Conservation (phyloP, 2,113 vertebrate genomes). For the Sinocyclocheilus anophthalmus region DNA sequence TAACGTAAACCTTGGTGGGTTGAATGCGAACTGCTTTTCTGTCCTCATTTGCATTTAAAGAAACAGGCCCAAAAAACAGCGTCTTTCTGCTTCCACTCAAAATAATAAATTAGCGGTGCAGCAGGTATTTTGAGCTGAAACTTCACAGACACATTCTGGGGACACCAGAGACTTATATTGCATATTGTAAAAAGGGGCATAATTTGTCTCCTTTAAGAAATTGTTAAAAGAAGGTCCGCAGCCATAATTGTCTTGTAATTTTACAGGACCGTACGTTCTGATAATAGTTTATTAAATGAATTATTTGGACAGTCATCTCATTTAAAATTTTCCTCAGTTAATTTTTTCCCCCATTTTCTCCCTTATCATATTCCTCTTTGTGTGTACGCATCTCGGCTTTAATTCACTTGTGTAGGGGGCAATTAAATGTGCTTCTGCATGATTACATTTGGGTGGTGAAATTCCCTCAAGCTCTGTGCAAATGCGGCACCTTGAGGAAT, state of each 20-base stretch:
- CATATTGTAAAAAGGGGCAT: too few species aligned
- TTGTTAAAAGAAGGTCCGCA: background rate
- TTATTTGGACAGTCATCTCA: conserved; percentile 20
- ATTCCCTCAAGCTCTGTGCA: conserved; percentile 24
- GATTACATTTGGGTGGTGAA: conserved; percentile 31
- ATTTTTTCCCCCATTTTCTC: conserved; percentile 9
- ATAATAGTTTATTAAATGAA: conserved; percentile 19
- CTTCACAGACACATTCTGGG: too few species aligned
- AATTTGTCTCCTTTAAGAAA: background rate
- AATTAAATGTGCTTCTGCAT: conserved; percentile 51
- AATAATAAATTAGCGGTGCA: too few species aligned
- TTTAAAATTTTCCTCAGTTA: conserved; percentile 14
- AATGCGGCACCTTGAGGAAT: conserved; percentile 7
- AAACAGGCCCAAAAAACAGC: too few species aligned
- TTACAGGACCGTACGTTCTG: background rate
- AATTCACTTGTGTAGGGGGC: conserved; percentile 42
- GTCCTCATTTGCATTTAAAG: too few species aligned
- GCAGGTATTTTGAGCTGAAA: too few species aligned
- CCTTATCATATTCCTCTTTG: conserved; percentile 36
- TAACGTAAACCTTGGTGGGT: too few species aligned
- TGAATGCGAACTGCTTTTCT: too few species aligned
- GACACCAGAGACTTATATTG: too few species aligned
- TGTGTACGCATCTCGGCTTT: conserved; percentile 7
- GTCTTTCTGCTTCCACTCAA: too few species aligned
- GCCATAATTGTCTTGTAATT: conserved; percentile 1